Evolutionary conservation across 2,113 vertebrate species (phyloP), one percentile per base, ranked within the genome.

Genomic region (Lanius ludovicianus): DNA sequence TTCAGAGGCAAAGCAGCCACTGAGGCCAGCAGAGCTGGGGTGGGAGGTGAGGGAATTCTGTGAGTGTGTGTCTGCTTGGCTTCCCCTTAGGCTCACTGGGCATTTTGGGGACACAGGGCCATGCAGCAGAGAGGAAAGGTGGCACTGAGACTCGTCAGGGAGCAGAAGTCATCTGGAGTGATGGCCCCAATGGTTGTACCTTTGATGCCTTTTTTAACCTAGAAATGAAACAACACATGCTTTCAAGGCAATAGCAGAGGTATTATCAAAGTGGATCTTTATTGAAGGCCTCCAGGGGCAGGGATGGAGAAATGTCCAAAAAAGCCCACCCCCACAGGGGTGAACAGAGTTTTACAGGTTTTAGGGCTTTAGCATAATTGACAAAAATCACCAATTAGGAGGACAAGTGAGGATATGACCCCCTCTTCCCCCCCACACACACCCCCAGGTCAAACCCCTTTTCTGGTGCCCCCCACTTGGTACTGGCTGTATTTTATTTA

Each of bases 211-310:
- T 63, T 78, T 28, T 28, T 37, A n/a, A 4, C 37, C 30, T n/a
- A 27, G 47, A 17, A 22, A 41, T 41, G 10, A 39, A 62, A 33
- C 35, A 16, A 21, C 13, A 12, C 35, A 41, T 0, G 0, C 28
- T 62, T 77, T 25, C 0, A 1, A 41, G 23, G 21, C 27, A 27
- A 62, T 53, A 23, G 3, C 17, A 4, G 33, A 46, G 39, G 33
- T 4, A 30, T 55, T 24, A 15, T 11, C 15, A 30, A 55, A 35
- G 39, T 30, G 24, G 24, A 6, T 79, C 28, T 53, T 30, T 35
- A 19, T 7, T 23, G 33, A 31, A 46, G 25, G 33, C 9, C 23
- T 79, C 31, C 49, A 55, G 24, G 47, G 18, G 11, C 11, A 42
- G 76, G n/a, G 19, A 14, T 30, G 30, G 76, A 28, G 30, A 79